Evolutionary conservation across 2,113 vertebrate species (phyloP), one percentile per base, ranked within the genome.

Genomic region (Callithrix jacchus): DNA sequence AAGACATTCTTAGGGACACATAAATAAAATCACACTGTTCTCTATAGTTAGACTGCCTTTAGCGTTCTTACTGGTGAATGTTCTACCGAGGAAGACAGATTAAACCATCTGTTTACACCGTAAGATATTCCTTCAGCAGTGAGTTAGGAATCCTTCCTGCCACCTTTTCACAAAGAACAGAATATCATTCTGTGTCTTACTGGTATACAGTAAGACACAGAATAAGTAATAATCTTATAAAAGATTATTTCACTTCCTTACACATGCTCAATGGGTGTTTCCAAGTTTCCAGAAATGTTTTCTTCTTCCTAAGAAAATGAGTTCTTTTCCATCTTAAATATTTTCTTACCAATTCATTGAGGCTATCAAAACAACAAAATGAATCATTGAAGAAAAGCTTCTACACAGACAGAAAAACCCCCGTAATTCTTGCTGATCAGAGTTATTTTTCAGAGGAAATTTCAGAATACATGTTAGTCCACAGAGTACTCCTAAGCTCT

Each of bases 261-360:
- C 20, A 17, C 81, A 47, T 12, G 49, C 84, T 42, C 66, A 56
- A 8, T 1, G 18, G 35, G 23, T 54, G 37, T 95, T 93, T 87
- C 56, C 70, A 86, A 61, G 27, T 87, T 95, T 73, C 8, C 45
- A 47, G 68, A 87, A 89, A 87, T 35, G 40, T 70, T 79, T 93
- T 52, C 42, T 89, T 89, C 84, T 96, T 79, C 47, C 54, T 91
- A 93, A 89, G 49, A 95, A 91, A 94, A 85, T 10, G n/a, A 96
- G 27, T 32, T 89, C 16, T 82, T 35, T 56, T 94, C 56, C 56
- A 95, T 96, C 70, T 89, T 81, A 92, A 93, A 93, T 92, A 84
- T 95, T 96, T 95, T 88, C 87, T 89, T 87, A 45, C 74, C 47
- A 77, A 30, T 81, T 70, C 35, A 56, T 23, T 23, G 7, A 80